Evolutionary conservation across 2,888 invertebrate species (phyloP).

Genomic region (Euclidia mi): DNA sequence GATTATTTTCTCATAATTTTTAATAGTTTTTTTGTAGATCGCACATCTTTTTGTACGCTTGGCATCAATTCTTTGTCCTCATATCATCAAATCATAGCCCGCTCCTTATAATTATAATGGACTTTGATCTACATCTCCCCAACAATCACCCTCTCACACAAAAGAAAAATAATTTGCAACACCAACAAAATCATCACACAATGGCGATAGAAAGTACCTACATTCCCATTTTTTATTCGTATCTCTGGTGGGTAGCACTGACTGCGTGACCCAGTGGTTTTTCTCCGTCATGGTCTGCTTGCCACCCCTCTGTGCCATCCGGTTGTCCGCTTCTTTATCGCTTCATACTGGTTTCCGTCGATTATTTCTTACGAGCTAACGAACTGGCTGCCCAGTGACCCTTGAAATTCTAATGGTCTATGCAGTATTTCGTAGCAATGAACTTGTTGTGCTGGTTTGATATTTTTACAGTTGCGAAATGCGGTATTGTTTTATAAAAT

Average conservation of each 20-base stretch:
- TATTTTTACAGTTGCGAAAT: background rate
- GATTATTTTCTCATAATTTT: too few species aligned
- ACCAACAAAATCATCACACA: background rate
- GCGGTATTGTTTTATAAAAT: too few species aligned
- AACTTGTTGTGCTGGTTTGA: constrained; percentile 22
- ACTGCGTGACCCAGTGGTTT: constrained; percentile 54
- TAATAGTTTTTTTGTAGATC: too few species aligned
- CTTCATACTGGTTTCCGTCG: constrained; percentile 70
- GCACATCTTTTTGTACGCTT: too few species aligned
- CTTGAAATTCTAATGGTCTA: constrained; percentile 60
- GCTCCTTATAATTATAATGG: too few species aligned
- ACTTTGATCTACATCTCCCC: background rate
- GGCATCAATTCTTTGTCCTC: too few species aligned
- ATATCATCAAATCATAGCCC: too few species aligned
- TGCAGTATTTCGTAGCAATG: constrained; percentile 22
- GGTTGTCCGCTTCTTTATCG: constrained; percentile 65
- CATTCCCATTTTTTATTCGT: constrained; percentile 16
- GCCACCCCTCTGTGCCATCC: constrained; percentile 75
- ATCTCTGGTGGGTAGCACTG: constrained; percentile 37
- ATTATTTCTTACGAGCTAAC: constrained; percentile 75
- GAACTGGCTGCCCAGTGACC: constrained; percentile 75
- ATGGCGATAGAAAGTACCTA: constrained; percentile 6
- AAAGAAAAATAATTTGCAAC: background rate
- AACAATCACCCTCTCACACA: background rate
- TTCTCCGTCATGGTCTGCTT: constrained; percentile 74